Evolutionary conservation across 2,888 invertebrate genomes (phyloP).

Genomic region (Cryptus viduatorius): DNA sequence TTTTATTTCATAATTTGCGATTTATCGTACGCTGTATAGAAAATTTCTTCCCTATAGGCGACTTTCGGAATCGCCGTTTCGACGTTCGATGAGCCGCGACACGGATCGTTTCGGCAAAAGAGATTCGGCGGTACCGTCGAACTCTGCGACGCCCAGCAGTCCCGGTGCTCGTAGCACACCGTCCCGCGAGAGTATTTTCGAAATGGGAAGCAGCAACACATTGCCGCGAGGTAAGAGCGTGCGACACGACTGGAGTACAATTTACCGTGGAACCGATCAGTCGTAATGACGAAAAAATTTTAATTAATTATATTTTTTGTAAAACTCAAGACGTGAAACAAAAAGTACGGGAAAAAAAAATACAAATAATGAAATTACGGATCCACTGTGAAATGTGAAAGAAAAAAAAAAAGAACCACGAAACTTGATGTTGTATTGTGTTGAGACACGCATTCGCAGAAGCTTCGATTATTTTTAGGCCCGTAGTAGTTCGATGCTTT

Average conservation of each 20-base stretch:
- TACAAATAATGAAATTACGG: conserved; percentile 52
- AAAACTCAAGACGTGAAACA: neutral
- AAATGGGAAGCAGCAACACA: conserved; percentile 81
- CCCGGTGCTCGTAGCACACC: conserved; percentile 76
- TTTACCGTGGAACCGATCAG: conserved; percentile 73
- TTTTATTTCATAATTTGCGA: neutral
- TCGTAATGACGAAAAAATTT: conserved; percentile 45
- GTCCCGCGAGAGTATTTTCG: conserved; percentile 81
- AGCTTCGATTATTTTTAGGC: conserved; percentile 69
- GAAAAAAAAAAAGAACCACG: conserved; percentile 67
- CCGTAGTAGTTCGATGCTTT: conserved; percentile 69
- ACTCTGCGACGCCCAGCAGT: conserved; percentile 76
- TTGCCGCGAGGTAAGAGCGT: conserved; percentile 83
- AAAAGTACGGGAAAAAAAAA: conserved; percentile 8
- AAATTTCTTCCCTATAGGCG: conserved; percentile 74
- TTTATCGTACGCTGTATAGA: neutral
- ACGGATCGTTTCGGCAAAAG: conserved; percentile 79
- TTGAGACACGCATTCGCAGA: conserved; percentile 76
- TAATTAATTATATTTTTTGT: neutral
- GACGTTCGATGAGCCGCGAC: conserved; percentile 81
- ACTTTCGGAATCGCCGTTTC: conserved; percentile 81
- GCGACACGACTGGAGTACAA: conserved; percentile 70
- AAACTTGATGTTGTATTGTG: conserved; percentile 76
- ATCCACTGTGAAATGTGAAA: conserved; percentile 74
- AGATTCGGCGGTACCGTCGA: conserved; percentile 76